phyloP scores from a whole-genome alignment of 2,113 vertebrate genomes.

The Actenoides hombroni region DNA sequence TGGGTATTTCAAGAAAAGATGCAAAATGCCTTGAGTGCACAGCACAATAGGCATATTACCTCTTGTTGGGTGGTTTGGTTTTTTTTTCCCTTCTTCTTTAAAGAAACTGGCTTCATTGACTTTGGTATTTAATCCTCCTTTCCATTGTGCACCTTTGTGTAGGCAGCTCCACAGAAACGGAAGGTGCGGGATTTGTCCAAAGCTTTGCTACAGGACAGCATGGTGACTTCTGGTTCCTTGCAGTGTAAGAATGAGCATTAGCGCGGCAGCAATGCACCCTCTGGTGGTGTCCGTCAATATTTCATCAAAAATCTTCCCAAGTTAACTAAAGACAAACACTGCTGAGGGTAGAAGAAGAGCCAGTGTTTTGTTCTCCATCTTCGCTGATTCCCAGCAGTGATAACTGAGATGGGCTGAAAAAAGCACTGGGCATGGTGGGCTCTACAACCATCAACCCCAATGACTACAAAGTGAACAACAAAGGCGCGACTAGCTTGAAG shows the following conservation, averaged over 20 bases:
- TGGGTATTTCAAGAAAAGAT: slow-evolving; percentile 29
- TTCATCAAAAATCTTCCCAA: background rate
- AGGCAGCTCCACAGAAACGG: background rate
- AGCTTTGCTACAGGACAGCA: background rate
- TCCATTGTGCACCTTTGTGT: background rate
- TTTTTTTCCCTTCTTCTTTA: background rate
- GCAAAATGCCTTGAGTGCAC: slow-evolving; percentile 23
- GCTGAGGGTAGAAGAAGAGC: background rate
- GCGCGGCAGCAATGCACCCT: slow-evolving; percentile 65
- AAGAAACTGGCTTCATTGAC: background rate
- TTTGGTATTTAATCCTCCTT: slow-evolving; percentile 7
- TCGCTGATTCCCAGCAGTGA: background rate
- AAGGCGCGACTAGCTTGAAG: background rate
- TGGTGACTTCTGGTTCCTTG: background rate
- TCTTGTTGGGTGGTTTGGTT: background rate
- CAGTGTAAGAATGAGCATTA: background rate
- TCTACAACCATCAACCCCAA: background rate
- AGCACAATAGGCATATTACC: background rate
- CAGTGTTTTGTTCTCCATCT: background rate
- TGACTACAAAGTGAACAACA: background rate
- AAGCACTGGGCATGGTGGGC: background rate
- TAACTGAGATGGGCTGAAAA: background rate
- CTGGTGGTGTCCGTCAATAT: slow-evolving; percentile 52
- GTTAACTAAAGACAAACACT: background rate
- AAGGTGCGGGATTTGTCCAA: background rate